Conservation (phyloP, 37 sponge, comb jelly and placozoan genomes). For the Amphimedon queenslandica region DNA sequence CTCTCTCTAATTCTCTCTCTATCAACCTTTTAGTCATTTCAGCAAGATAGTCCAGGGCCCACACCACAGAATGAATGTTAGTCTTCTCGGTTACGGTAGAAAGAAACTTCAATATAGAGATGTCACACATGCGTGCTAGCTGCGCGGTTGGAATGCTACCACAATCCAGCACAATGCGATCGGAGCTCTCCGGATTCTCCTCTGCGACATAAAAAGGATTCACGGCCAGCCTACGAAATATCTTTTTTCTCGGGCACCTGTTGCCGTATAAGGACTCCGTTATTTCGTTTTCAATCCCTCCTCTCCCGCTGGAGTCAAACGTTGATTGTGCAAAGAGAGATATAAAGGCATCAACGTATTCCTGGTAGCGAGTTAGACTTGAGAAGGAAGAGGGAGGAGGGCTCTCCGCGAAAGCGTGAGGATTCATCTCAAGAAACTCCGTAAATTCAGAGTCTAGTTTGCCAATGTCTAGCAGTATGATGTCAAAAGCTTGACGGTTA, state of each 20-base stretch:
- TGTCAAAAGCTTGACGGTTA: not conserved
- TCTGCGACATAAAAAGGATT: constrained; percentile 14
- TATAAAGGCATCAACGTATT: constrained; percentile 21
- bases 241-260: not conserved
- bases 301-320: not conserved
- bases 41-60: constrained; percentile 56
- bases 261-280: not conserved
- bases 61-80: constrained; percentile 11
- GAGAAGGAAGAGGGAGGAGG: not conserved
- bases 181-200: not conserved
- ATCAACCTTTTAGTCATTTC: constrained; percentile 17
- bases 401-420: not conserved
- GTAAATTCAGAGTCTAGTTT: not conserved
- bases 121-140: constrained; percentile 54
- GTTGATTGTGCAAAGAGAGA: constrained; percentile 23
- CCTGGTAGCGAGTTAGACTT: constrained; percentile 12
- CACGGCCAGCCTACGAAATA: constrained; percentile 24
- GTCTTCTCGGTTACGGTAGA: constrained; percentile 28
- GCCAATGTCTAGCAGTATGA: not conserved
- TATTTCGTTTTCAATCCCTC: not conserved
- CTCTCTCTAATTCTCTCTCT: too few relatives aligned
- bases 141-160: constrained; percentile 30
- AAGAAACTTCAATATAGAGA: constrained; percentile 49
- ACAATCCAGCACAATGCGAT: not conserved
- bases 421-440: not conserved